Conservation (phyloP, 2,113 vertebrate genomes). For the Myrmecophaga tridactyla region DNA sequence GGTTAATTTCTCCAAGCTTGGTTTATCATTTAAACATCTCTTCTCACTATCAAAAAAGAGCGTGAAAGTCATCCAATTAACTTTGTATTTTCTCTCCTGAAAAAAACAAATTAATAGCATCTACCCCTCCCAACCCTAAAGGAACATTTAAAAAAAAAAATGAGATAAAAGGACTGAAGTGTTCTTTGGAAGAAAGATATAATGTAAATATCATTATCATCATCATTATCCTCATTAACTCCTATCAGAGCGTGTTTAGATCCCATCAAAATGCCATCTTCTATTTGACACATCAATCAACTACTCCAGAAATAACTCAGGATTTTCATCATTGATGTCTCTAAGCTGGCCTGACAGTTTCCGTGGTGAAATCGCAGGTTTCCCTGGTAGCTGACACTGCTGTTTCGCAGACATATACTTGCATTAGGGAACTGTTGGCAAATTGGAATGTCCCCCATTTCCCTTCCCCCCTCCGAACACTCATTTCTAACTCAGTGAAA, state of each 20-base stretch:
- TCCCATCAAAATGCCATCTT: constrained; percentile 69
- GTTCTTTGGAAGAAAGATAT: constrained; percentile 51
- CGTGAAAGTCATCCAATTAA: constrained; percentile 33
- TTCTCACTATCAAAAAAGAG: constrained; percentile 17
- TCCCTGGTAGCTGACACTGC: neutral
- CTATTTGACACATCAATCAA: constrained; percentile 70
- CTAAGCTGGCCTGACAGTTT: constrained; percentile 3
- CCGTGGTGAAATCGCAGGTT: neutral
- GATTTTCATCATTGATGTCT: constrained; percentile 39
- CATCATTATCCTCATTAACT: constrained; percentile 75
- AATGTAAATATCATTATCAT: constrained; percentile 67
- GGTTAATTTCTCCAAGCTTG: neutral
- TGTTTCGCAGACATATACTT: neutral
- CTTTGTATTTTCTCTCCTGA: constrained; percentile 15
- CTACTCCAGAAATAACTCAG: constrained; percentile 73
- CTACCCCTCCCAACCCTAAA: constrained; percentile 40
- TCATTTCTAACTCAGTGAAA: constrained; percentile 43
- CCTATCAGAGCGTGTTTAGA: constrained; percentile 46
- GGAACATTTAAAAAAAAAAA: constrained; percentile 19
- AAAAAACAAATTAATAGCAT: constrained; percentile 43
- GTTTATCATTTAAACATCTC: constrained; percentile 31
- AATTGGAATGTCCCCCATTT: neutral
- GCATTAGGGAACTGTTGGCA: neutral
- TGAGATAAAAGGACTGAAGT: constrained; percentile 47
- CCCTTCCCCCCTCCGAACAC: neutral